phyloP scores from a whole-genome alignment of 2,797 vertebrate species.

The Phataginus tricuspis region DNA sequence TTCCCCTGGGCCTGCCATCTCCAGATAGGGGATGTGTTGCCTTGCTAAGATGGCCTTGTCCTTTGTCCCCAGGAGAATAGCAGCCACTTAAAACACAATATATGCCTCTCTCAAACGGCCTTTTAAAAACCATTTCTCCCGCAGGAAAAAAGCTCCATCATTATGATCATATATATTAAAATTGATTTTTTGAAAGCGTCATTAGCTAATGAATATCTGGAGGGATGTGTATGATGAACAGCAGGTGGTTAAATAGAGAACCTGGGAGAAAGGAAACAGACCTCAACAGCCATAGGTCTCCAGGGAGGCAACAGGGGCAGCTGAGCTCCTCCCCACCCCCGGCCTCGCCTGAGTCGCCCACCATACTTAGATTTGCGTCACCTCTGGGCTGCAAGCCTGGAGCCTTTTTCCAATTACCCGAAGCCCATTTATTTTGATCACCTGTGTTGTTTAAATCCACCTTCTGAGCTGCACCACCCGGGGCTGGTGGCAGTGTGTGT shows the following conservation, averaged over 20 bases:
- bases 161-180: neutral
- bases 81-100: neutral
- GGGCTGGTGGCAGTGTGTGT: constrained; percentile 51
- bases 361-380: neutral
- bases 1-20: neutral
- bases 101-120: accelerated
- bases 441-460: neutral
- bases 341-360: neutral
- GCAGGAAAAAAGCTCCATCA: neutral
- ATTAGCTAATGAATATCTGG: neutral
- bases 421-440: neutral
- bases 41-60: neutral
- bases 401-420: neutral
- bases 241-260: neutral
- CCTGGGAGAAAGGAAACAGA: neutral
- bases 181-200: constrained; percentile 48
- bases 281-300: neutral
- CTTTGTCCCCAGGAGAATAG: neutral
- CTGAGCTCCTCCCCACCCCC: neutral
- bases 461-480: neutral
- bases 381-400: neutral
- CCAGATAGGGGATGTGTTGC: accelerated
- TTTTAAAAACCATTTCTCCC: neutral
- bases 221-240: neutral
- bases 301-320: too few species aligned